Percentiles rank a stretch among this genome's conserved stretches.
These are phyloP conservation scores for Oreochromis spilurus DNA, from an alignment of 2,113 vertebrate species.

Conservation along the genomic window DNA sequence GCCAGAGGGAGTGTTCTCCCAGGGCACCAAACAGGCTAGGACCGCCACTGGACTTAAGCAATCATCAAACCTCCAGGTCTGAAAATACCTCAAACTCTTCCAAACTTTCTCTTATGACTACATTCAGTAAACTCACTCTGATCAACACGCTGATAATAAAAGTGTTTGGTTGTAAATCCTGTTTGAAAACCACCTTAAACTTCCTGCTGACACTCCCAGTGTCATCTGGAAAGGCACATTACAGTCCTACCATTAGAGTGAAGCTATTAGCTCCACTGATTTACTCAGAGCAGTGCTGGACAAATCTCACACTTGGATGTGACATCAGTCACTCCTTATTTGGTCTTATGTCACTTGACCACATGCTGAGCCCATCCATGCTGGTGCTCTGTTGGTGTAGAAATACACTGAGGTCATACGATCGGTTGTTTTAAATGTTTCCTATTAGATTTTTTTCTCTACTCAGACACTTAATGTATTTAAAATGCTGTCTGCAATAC, in stretches of 20 bases:
- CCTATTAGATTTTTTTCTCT: background rate
- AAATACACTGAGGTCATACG: background rate
- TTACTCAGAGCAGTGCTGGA: background rate
- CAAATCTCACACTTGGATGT: background rate
- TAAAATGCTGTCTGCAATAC: background rate
- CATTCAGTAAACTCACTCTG: background rate
- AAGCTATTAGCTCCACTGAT: too few species aligned
- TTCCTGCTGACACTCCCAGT: accelerated
- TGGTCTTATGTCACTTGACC: background rate
- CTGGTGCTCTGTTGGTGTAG: background rate
- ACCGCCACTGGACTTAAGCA: too few species aligned
- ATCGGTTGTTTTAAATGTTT: background rate
- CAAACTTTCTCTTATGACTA: background rate
- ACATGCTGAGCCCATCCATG: background rate
- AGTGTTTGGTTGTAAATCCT: background rate
- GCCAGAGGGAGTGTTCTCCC: too few species aligned
- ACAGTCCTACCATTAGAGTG: background rate
- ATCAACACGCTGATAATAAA: background rate
- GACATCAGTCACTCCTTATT: background rate
- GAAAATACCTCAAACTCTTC: background rate
- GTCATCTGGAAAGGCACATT: background rate
- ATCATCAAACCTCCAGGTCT: background rate
- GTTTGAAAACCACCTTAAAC: background rate
- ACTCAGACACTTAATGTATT: background rate
- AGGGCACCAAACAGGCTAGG: too few species aligned